These are phyloP conservation scores for Physella acuta DNA, from an alignment of 1,140 invertebrate species.

Conservation along the genomic window DNA sequence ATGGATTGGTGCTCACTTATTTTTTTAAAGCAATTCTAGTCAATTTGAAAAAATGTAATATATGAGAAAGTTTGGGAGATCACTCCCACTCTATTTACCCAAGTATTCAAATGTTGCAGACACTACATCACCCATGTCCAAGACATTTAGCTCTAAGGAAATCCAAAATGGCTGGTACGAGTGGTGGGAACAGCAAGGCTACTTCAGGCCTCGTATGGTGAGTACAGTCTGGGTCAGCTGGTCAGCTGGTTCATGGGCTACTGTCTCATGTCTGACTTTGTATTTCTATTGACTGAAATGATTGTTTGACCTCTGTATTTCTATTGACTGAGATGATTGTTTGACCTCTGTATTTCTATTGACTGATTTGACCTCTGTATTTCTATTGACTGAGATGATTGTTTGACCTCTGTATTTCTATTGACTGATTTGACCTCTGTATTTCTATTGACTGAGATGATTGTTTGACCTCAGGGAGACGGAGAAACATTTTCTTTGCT, in stretches of 20 bases:
- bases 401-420: not conserved
- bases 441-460: not conserved
- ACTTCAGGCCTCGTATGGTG: constrained; percentile 86
- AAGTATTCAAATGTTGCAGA: too few species aligned
- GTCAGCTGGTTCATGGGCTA: not conserved
- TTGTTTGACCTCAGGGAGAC: not conserved
- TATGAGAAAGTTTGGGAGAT: too few species aligned
- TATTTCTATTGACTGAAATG: not conserved
- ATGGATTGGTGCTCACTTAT: too few species aligned
- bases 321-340: not conserved
- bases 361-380: not conserved
- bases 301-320: not conserved
- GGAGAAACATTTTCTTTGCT: constrained; percentile 82
- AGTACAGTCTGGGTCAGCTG: not conserved
- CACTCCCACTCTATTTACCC: too few species aligned
- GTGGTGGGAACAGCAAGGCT: constrained; percentile 93
- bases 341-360: not conserved
- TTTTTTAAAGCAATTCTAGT: too few species aligned
- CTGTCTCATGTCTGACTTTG: not conserved
- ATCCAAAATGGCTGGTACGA: constrained; percentile 96
- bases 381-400: not conserved
- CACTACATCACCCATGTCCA: constrained; percentile 8
- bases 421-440: not conserved
- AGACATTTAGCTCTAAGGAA: constrained; percentile 79
- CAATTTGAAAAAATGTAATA: too few species aligned